These are phyloP conservation scores for Poecilus cupreus DNA, from an alignment of 2,888 invertebrate genomes.

Conservation along the genomic window DNA sequence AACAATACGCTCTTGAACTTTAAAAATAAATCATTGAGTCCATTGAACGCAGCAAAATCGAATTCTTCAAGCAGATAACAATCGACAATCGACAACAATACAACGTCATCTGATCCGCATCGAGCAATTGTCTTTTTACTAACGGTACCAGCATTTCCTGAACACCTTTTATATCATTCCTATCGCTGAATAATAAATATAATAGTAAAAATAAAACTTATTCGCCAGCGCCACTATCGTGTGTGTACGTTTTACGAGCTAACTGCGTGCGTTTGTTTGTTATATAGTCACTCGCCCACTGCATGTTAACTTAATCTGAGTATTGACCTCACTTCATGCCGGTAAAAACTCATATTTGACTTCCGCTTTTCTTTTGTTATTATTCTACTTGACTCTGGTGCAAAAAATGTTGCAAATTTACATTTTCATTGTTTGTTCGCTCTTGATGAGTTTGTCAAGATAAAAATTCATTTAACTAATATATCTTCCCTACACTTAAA, in stretches of 20 bases:
- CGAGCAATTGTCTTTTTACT: constrained; percentile 54
- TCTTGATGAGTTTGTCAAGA: too few species aligned
- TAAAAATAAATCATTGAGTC: constrained; percentile 44
- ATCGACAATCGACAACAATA: constrained; percentile 50
- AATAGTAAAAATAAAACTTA: constrained; percentile 32
- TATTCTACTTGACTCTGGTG: too few species aligned
- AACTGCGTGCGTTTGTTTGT: background rate
- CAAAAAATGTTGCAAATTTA: too few species aligned
- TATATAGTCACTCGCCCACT: background rate
- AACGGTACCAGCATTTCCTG: constrained; percentile 57
- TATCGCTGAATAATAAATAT: constrained; percentile 51
- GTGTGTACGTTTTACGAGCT: constrained; percentile 8
- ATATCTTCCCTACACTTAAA: too few species aligned
- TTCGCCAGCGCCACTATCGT: background rate
- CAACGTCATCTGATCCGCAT: constrained; percentile 55
- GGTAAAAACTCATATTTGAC: background rate
- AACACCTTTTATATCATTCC: constrained; percentile 53
- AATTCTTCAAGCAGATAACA: constrained; percentile 51
- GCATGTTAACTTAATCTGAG: constrained; percentile 19
- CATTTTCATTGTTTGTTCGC: too few species aligned
- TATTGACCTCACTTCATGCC: background rate
- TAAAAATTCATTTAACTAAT: too few species aligned
- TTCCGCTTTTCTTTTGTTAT: constrained; percentile 12
- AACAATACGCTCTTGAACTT: constrained; percentile 44
- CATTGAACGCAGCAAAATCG: constrained; percentile 45